Conservation (phyloP, 2,113 vertebrate genomes). For the Myotis davidii region DNA sequence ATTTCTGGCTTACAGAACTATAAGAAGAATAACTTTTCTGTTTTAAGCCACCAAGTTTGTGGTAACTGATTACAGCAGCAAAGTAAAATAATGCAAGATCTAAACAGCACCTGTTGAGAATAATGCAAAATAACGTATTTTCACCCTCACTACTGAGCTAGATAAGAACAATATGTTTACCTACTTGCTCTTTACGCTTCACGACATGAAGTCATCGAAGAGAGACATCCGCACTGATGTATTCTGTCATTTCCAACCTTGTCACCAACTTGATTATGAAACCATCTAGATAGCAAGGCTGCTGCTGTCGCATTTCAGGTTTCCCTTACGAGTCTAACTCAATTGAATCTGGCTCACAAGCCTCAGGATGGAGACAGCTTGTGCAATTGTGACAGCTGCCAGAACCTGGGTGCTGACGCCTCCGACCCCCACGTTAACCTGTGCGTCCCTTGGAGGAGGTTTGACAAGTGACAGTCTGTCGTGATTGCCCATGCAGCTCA, state of each 20-base stretch:
- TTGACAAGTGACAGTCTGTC: slow-evolving; percentile 44
- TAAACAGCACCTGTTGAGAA: background rate
- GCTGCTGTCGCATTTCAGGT: background rate
- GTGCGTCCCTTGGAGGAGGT: background rate
- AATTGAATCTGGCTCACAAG: slow-evolving; percentile 40
- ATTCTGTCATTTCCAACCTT: background rate
- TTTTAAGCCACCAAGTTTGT: background rate
- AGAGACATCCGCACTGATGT: background rate
- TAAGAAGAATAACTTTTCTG: background rate
- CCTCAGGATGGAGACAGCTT: slow-evolving; percentile 24
- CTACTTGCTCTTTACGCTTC: background rate
- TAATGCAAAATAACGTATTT: background rate
- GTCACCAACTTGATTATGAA: background rate
- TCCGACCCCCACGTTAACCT: slow-evolving; percentile 31
- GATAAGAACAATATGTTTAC: background rate
- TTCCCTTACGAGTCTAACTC: slow-evolving; percentile 24
- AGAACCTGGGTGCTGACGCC: slow-evolving; percentile 25
- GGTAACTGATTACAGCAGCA: background rate
- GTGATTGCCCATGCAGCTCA: slow-evolving; percentile 29
- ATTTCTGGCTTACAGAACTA: background rate
- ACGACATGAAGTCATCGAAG: background rate
- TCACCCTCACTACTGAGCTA: background rate
- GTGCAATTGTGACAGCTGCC: slow-evolving; percentile 39
- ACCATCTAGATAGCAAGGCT: background rate
- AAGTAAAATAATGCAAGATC: background rate